Percentiles rank a stretch among this genome's conserved stretches.
phyloP scores from a whole-genome alignment of 1,140 invertebrate species.

The Macrobrachium rosenbergii region DNA sequence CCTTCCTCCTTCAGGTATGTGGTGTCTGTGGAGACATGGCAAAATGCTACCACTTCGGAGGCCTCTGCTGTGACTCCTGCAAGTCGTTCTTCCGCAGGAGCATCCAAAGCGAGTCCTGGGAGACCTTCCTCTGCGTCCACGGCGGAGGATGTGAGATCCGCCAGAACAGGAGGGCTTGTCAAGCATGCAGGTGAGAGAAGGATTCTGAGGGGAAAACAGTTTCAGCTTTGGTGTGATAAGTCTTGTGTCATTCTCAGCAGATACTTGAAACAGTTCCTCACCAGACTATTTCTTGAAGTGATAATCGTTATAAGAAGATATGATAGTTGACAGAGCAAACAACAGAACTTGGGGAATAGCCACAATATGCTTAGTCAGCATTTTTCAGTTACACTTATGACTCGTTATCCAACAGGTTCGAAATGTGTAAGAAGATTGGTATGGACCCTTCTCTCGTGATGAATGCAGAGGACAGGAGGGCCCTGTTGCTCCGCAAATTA shows the following conservation, averaged over 20 bases:
- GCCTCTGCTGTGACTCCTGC: constrained; percentile 68
- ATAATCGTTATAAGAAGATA: too few species aligned
- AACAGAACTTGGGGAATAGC: neutral
- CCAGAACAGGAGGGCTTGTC: constrained; percentile 68
- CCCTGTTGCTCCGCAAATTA: neutral
- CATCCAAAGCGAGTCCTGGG: constrained; percentile 68
- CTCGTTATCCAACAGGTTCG: neutral
- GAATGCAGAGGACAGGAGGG: constrained; percentile 38
- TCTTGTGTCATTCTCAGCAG: neutral
- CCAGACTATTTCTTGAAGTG: too few species aligned
- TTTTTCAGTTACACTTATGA: neutral
- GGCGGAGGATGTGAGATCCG: constrained; percentile 68
- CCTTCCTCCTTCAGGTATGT: constrained; percentile 28
- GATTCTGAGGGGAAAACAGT: neutral
- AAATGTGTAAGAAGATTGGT: constrained; percentile 19
- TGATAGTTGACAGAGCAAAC: neutral
- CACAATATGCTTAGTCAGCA: too few species aligned
- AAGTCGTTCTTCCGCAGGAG: constrained; percentile 69
- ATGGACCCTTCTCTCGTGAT: constrained; percentile 44
- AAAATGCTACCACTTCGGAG: constrained; percentile 67
- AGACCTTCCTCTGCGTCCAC: constrained; percentile 68
- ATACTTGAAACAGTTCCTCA: neutral
- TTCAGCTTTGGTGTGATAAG: too few species aligned
- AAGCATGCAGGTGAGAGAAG: constrained; percentile 66
- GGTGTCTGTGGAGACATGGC: constrained; percentile 66